A percentile compares a stretch with the other conserved stretches of the same genome.
Evolutionary conservation across 1,140 invertebrate species (phyloP).

Genomic region (Brachionus angularis): DNA sequence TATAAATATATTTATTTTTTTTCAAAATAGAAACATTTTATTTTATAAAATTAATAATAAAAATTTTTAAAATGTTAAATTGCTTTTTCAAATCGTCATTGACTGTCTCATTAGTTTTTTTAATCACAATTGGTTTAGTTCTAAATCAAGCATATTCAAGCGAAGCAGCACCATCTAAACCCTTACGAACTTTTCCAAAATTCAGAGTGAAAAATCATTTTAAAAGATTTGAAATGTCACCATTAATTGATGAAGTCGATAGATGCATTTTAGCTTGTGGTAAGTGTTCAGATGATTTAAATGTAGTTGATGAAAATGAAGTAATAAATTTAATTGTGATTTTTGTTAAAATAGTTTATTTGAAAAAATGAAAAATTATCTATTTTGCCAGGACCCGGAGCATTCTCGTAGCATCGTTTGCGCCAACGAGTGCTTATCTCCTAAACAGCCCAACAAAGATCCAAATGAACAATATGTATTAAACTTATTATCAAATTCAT

Average conservation of each 20-base stretch:
- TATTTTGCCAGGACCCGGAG: neutral
- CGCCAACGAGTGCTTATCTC: slow-evolving; percentile 20
- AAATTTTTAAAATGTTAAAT: neutral
- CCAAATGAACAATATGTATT: slow-evolving; percentile 4
- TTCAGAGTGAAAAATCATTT: neutral
- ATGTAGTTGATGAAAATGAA: slow-evolving; percentile 1
- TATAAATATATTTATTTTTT: too few relatives aligned
- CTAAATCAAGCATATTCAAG: neutral
- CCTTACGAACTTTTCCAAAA: neutral
- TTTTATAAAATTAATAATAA: too few relatives aligned
- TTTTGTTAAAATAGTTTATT: neutral
- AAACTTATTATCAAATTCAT: neutral
- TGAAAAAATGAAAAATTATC: neutral
- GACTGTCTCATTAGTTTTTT: neutral
- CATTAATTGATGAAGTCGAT: slow-evolving; percentile 30
- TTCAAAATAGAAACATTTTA: too few relatives aligned
- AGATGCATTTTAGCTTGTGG: slow-evolving; percentile 35
- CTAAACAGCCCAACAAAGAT: neutral
- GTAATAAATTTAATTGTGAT: neutral
- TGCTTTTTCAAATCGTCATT: neutral
- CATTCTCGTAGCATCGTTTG: slow-evolving; percentile 1
- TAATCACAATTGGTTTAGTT: neutral
- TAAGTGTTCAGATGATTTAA: slow-evolving; percentile 15
- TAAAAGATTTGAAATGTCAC: neutral
- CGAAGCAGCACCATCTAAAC: neutral